Evolutionary conservation across 2,797 vertebrate species (phyloP).

Genomic region (Naso thynnoides): DNA sequence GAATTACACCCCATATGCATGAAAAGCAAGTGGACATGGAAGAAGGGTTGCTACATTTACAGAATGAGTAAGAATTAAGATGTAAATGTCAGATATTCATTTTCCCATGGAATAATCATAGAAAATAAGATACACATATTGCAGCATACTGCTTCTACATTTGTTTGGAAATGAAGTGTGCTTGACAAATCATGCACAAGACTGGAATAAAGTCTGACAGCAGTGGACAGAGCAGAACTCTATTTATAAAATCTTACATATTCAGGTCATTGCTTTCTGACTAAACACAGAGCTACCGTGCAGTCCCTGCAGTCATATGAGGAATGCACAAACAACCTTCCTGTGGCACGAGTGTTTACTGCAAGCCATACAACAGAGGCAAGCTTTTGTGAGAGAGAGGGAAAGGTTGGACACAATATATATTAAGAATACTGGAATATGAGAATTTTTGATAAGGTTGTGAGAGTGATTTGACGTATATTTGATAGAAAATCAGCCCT

Average conservation of each 20-base stretch:
- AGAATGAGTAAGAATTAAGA: conserved; percentile 27
- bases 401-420: too few species aligned
- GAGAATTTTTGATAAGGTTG: not conserved
- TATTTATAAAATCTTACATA: conserved; percentile 85
- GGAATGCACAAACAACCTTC: conserved; percentile 50
- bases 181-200: conserved; percentile 60
- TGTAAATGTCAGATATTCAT: not conserved
- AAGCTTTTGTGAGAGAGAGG: not conserved
- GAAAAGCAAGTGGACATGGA: conserved; percentile 64
- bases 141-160: not conserved
- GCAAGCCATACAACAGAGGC: not conserved
- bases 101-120: not conserved
- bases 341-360: conserved; percentile 29
- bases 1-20: conserved; percentile 80
- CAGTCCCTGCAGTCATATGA: conserved; percentile 63
- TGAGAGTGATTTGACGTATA: not conserved
- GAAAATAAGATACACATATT: not conserved
- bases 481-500: not conserved
- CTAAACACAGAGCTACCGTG: conserved; percentile 59
- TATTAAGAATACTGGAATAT: too few species aligned
- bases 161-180: conserved; percentile 20
- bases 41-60: conserved; percentile 31
- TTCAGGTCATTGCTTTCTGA: conserved; percentile 83
- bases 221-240: conserved; percentile 67
- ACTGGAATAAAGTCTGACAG: conserved; percentile 62